Conservation (phyloP, 2,888 invertebrate species). For the Geophilus truncorum region DNA sequence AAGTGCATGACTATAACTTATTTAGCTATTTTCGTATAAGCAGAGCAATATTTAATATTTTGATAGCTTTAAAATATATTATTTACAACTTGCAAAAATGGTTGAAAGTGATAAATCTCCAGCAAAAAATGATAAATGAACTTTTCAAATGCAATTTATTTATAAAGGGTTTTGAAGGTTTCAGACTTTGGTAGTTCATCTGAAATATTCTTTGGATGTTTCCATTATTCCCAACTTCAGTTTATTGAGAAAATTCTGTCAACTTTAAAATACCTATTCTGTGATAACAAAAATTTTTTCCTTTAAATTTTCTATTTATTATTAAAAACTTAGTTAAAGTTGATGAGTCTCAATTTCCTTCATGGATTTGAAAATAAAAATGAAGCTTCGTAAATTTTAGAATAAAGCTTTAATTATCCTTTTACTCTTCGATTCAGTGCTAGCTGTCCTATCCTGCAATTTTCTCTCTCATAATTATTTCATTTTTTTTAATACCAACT, state of each 20-base stretch:
- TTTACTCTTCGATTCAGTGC: neutral
- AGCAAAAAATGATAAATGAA: neutral
- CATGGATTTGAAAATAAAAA: neutral
- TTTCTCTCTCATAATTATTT: no score
- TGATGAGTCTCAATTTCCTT: neutral
- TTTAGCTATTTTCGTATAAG: no score
- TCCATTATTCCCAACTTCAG: neutral
- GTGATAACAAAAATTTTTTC: no score
- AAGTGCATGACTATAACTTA: no score
- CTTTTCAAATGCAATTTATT: neutral
- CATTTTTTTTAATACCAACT: no score
- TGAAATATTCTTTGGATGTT: neutral
- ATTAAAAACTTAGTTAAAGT: neutral
- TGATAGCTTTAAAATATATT: neutral
- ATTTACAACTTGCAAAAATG: neutral
- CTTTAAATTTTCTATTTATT: neutral
- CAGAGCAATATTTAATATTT: neutral
- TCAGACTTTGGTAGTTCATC: no score
- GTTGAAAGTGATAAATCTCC: neutral
- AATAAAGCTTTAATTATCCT: neutral
- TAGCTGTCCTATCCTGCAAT: no score
- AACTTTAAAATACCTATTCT: neutral
- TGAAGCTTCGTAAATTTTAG: neutral
- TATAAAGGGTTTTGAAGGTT: no score
- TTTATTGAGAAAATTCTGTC: neutral